Percentiles rank a stretch among this genome's conserved stretches.
phyloP scores from a whole-genome alignment of 2,113 vertebrate species.

The Falcunculus frontatus region DNA sequence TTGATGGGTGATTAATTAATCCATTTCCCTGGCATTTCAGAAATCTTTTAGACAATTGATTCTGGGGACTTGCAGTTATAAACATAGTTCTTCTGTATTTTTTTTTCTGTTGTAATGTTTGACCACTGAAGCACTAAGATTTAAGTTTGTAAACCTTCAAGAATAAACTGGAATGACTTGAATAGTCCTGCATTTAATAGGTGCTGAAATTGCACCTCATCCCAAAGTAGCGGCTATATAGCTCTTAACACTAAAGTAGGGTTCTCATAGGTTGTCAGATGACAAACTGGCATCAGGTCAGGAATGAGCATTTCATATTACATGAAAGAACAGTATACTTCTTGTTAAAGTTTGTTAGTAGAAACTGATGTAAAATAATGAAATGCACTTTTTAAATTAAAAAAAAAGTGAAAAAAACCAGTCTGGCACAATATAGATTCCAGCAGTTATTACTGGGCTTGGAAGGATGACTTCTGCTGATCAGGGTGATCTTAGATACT shows the following conservation, averaged over 20 bases:
- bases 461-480: background rate
- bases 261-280: background rate
- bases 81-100: background rate
- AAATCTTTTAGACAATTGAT: background rate
- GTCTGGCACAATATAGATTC: background rate
- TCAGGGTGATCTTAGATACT: background rate
- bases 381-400: background rate
- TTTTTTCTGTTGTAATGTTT: background rate
- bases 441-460: background rate
- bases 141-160: background rate
- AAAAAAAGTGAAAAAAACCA: background rate
- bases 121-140: background rate
- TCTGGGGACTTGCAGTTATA: background rate
- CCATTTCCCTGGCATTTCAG: background rate
- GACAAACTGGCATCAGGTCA: background rate
- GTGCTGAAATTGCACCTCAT: background rate
- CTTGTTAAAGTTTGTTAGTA: background rate
- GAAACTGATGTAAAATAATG: background rate
- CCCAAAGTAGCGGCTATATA: fast-evolving
- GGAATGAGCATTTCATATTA: background rate
- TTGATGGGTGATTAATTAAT: background rate
- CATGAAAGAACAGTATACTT: background rate
- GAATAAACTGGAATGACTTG: background rate
- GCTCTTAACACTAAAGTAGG: background rate
- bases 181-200: background rate